Percentiles rank a stretch among this genome's conserved stretches.
Conservation (phyloP, 2,888 invertebrate species). For the Hyposoter didymator region DNA sequence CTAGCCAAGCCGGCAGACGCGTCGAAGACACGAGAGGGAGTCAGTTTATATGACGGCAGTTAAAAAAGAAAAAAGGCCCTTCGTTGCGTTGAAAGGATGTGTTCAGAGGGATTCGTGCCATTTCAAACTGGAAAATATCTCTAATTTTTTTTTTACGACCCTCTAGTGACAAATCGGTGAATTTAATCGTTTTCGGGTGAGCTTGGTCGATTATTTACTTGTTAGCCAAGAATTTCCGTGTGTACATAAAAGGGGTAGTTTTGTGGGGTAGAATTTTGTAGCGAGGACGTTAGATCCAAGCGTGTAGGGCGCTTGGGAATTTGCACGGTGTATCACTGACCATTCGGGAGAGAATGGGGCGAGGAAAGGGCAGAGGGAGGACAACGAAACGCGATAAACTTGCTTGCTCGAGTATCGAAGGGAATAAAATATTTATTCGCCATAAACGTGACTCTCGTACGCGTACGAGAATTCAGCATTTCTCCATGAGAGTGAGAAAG, state of each 20-base stretch:
- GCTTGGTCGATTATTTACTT: constrained; percentile 52
- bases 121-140: constrained; percentile 37
- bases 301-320: constrained; percentile 54
- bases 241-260: not conserved
- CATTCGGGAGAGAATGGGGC: constrained; percentile 25
- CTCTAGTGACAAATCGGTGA: constrained; percentile 45
- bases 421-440: constrained; percentile 76
- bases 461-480: constrained; percentile 11
- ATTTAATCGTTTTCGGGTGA: constrained; percentile 51
- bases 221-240: constrained; percentile 12
- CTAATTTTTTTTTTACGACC: constrained; percentile 52
- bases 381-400: constrained; percentile 67
- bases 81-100: constrained; percentile 19
- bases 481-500: constrained; percentile 44
- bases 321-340: constrained; percentile 67
- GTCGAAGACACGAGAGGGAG: not conserved
- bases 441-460: constrained; percentile 69
- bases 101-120: constrained; percentile 34
- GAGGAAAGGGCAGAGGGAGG: not conserved
- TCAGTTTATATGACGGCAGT: constrained; percentile 60
- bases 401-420: constrained; percentile 62
- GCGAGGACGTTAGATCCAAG: constrained; percentile 54
- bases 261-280: constrained; percentile 10
- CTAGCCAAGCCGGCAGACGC: constrained; percentile 40
- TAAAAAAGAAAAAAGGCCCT: constrained; percentile 49